A percentile compares a stretch with the other conserved stretches of the same genome.
These are phyloP conservation scores for Sarcoramphus papa DNA, from an alignment of 2,797 vertebrate genomes.

Conservation along the genomic window DNA sequence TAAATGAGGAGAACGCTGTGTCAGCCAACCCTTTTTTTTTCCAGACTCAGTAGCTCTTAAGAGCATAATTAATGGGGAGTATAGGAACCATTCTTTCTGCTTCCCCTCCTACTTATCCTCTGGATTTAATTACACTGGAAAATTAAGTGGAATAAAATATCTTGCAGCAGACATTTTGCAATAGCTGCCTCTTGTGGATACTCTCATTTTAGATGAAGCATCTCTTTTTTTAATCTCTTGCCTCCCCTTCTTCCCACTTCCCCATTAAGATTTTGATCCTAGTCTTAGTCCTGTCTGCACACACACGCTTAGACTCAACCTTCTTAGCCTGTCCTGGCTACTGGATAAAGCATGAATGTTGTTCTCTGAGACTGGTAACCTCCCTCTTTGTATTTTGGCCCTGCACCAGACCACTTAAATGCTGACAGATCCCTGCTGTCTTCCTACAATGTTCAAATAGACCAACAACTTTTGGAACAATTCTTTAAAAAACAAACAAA, in stretches of 20 bases:
- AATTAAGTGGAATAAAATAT: slow-evolving; percentile 27
- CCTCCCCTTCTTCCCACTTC: not conserved
- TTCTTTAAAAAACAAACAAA: not conserved
- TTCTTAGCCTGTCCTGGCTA: not conserved
- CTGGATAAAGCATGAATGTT: not conserved
- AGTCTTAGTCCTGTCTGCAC: not conserved
- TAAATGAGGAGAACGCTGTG: not conserved
- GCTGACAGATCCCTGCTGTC: not conserved
- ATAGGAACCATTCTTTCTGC: not conserved
- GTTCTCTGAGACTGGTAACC: not conserved
- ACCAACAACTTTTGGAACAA: not conserved
- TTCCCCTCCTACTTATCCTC: slow-evolving; percentile 12
- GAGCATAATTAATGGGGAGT: not conserved
- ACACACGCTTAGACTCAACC: not conserved
- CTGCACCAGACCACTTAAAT: not conserved
- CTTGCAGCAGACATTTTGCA: slow-evolving; percentile 18
- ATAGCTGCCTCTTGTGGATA: not conserved
- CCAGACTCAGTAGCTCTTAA: not conserved
- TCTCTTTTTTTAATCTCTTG: not conserved
- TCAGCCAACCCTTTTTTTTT: not conserved
- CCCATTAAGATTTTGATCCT: not conserved
- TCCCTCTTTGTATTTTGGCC: not conserved
- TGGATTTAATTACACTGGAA: slow-evolving; percentile 35
- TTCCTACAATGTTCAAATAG: not conserved
- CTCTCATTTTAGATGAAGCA: not conserved